phyloP scores from a whole-genome alignment of 2,888 invertebrate species.

The Chaetogeoica ovagalla region DNA sequence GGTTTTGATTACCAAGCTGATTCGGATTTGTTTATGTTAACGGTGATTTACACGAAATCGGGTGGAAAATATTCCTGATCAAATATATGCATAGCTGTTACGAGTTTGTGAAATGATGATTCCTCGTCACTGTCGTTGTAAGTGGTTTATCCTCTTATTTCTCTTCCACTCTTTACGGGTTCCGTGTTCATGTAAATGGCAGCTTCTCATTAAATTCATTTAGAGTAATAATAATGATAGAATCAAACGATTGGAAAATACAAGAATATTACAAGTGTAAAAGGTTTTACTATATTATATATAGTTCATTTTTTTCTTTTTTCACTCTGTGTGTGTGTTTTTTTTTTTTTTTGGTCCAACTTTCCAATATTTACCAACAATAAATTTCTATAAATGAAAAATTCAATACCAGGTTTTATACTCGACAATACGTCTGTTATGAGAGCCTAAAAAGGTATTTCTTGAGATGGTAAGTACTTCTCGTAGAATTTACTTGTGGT shows the following conservation, averaged over 20 bases:
- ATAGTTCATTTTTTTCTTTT: not conserved
- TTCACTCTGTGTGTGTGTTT: too few relatives aligned
- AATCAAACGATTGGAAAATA: conserved; percentile 19
- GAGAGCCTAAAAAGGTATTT: not conserved
- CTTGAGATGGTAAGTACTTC: not conserved
- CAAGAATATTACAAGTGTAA: conserved; percentile 19
- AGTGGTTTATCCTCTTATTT: not conserved
- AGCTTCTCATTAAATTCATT: conserved; percentile 16
- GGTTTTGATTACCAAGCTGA: conserved; percentile 38
- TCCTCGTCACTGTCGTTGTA: conserved; percentile 11
- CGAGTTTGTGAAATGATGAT: conserved; percentile 35
- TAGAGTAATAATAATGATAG: conserved; percentile 29
- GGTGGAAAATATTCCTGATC: conserved; percentile 18
- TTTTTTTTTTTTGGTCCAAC: not conserved
- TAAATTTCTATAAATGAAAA: not conserved
- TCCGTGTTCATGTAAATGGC: not conserved
- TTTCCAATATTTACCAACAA: not conserved
- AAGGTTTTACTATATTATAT: conserved; percentile 8
- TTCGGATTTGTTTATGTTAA: conserved; percentile 31
- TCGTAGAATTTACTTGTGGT: not conserved
- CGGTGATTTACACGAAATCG: conserved; percentile 26
- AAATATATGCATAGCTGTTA: conserved; percentile 12
- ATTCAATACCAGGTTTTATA: not conserved
- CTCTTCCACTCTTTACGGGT: not conserved
- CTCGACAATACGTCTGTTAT: not conserved